Evolutionary conservation across 1,140 invertebrate species (phyloP), one percentile per base, ranked within the genome.

Genomic region (Pararge aegeria): DNA sequence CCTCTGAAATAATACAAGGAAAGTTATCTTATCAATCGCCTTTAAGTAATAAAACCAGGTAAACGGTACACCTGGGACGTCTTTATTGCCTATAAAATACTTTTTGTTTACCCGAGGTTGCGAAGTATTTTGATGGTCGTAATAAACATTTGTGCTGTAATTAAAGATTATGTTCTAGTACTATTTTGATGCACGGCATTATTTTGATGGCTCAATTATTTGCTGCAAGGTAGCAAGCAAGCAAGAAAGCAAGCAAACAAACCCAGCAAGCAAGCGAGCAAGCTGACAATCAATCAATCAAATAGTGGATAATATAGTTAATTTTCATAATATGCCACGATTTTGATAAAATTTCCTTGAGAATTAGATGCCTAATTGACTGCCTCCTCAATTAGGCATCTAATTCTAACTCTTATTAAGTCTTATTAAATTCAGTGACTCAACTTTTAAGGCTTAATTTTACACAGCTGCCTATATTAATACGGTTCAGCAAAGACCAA

Each of bases 41-140:
- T 40, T n/a, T 18, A 15, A 40, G 13, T 42, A 42, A 42, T 42
- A 42, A 42, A 42, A 42, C 6, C 13, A 42, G 38, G 38, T 18
- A 42, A 18, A 34, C 10, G 38, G 38, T 42, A 10, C 16, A 42
- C 15, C 38, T 42, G 13, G 13, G 38, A 42, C 13, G 38, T 12
- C 38, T 42, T 42, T 42, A 42, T 42, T 42, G 38, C 13, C 16
- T 15, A 15, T 16, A 42, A 18, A 42, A 42, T 18, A 42, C 13
- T 42, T 42, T 42, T 40, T 18, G 37, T 40, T 40, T 40, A 40
- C 16, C 16, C 2, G 37, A 15, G 13, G n/a, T 13, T 40, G 12
- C 37, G 37, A 12, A 2, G 16, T 16, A 40, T 16, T 40, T 40
- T 40, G 16, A 40, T 40, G 37, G 37, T 40, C 13, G 37, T 40